Conservation (phyloP, 2,888 invertebrate species). For the Aphidius colemani region DNA sequence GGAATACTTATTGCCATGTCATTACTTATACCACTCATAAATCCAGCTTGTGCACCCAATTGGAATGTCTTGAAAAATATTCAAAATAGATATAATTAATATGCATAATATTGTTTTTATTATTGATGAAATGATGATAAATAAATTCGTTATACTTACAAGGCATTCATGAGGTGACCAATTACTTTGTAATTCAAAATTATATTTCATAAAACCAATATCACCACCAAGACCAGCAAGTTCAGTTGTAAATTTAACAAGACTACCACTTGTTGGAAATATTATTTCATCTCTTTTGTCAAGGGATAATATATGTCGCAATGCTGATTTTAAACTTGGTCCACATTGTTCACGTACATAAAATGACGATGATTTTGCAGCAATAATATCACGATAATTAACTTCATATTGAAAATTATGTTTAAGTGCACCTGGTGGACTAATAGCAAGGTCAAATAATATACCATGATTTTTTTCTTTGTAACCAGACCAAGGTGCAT, state of each 20-base stretch:
- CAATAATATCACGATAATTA: constrained; percentile 77
- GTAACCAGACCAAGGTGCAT: constrained; percentile 83
- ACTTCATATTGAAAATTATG: constrained; percentile 91
- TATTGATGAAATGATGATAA: not conserved
- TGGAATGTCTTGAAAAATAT: constrained; percentile 69
- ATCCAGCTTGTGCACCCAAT: constrained; percentile 70
- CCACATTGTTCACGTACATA: constrained; percentile 87
- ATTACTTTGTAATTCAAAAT: constrained; percentile 74
- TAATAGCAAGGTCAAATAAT: constrained; percentile 76
- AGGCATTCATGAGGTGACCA: constrained; percentile 67
- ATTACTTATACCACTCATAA: constrained; percentile 67
- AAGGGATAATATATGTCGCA: constrained; percentile 78
- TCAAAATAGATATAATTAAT: constrained; percentile 34
- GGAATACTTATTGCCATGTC: constrained; percentile 68
- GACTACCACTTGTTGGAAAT: constrained; percentile 77
- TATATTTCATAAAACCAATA: constrained; percentile 86
- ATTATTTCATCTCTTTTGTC: constrained; percentile 81
- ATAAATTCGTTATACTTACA: constrained; percentile 57
- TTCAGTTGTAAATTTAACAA: constrained; percentile 78
- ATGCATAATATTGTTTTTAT: constrained; percentile 15
- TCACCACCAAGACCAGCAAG: constrained; percentile 90
- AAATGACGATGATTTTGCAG: constrained; percentile 78
- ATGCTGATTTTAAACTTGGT: constrained; percentile 84
- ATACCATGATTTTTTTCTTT: constrained; percentile 78
- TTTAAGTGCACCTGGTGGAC: constrained; percentile 68